Evolutionary conservation across 2,113 vertebrate genomes (phyloP).

Genomic region (Calidris pugnax): DNA sequence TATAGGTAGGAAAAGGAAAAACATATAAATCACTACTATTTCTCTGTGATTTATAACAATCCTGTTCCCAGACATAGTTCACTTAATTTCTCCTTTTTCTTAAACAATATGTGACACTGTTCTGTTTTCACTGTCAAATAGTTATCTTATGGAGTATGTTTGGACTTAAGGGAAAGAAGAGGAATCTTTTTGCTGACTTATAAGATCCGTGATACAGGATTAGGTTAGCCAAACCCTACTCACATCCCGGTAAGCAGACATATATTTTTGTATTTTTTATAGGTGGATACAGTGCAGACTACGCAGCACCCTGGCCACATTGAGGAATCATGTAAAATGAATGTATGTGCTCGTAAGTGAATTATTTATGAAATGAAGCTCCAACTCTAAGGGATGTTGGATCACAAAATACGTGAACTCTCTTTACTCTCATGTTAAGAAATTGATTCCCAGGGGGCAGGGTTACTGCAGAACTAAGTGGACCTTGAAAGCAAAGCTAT

Average conservation of each 20-base stretch:
- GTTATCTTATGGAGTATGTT: background rate
- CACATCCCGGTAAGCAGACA: constrained; percentile 71
- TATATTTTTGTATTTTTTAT: constrained; percentile 81
- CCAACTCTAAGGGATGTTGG: constrained; percentile 74
- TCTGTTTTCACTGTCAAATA: background rate
- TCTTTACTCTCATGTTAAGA: constrained; percentile 36
- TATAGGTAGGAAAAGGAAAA: background rate
- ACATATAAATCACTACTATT: background rate
- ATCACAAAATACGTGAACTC: constrained; percentile 59
- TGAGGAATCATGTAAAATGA: constrained; percentile 80
- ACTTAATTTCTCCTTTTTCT: background rate
- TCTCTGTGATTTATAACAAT: background rate
- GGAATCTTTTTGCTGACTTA: background rate
- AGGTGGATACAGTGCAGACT: constrained; percentile 78
- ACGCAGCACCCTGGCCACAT: constrained; percentile 70
- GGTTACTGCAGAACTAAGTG: constrained; percentile 51
- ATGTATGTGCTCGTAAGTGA: constrained; percentile 79
- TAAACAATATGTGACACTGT: background rate
- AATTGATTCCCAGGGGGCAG: constrained; percentile 66
- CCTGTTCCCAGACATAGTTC: background rate
- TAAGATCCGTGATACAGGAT: constrained; percentile 7
- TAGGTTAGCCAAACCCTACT: constrained; percentile 62
- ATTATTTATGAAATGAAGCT: constrained; percentile 59
- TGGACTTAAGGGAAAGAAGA: background rate
- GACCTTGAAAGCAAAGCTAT: constrained; percentile 48